phyloP scores from a whole-genome alignment of 2,113 vertebrate species.

The Hippocampus zosterae region DNA sequence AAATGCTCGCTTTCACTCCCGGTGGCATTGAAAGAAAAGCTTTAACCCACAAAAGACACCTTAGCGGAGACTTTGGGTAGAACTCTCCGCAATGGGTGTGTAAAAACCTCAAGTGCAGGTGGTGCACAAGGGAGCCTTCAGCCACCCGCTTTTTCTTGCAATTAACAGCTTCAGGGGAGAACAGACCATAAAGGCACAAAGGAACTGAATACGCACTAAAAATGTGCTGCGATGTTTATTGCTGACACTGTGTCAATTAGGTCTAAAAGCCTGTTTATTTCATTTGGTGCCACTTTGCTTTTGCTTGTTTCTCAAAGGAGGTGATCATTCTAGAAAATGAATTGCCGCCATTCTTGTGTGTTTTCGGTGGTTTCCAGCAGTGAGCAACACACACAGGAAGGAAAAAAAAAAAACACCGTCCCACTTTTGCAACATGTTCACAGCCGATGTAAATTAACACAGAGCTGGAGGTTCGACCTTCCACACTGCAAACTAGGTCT shows the following conservation, averaged over 20 bases:
- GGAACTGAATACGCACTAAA: slow-evolving; percentile 30
- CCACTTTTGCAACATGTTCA: neutral
- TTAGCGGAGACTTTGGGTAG: slow-evolving; percentile 37
- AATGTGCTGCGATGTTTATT: slow-evolving; percentile 51
- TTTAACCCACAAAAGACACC: slow-evolving; percentile 56
- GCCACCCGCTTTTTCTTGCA: slow-evolving; percentile 41
- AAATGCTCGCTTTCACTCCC: slow-evolving; percentile 56
- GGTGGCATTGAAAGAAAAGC: slow-evolving; percentile 43
- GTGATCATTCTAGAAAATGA: neutral
- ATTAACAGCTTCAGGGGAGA: slow-evolving; percentile 50
- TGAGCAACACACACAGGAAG: too few species aligned
- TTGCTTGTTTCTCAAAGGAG: neutral
- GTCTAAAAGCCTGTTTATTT: slow-evolving; percentile 55
- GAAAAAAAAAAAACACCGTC: neutral
- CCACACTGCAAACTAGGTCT: slow-evolving; percentile 8
- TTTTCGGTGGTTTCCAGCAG: too few species aligned
- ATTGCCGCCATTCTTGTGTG: neutral
- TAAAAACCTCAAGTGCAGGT: slow-evolving; percentile 51
- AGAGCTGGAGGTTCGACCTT: slow-evolving; percentile 44
- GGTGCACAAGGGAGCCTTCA: slow-evolving; percentile 50
- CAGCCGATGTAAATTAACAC: slow-evolving; percentile 10
- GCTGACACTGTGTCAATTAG: slow-evolving; percentile 35
- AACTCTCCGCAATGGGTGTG: slow-evolving; percentile 44
- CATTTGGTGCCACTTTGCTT: slow-evolving; percentile 16
- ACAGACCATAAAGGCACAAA: slow-evolving; percentile 41